Percentiles rank a stretch among this genome's conserved stretches.
Conservation (phyloP, 1,140 invertebrate genomes). For the Saccostrea echinata region DNA sequence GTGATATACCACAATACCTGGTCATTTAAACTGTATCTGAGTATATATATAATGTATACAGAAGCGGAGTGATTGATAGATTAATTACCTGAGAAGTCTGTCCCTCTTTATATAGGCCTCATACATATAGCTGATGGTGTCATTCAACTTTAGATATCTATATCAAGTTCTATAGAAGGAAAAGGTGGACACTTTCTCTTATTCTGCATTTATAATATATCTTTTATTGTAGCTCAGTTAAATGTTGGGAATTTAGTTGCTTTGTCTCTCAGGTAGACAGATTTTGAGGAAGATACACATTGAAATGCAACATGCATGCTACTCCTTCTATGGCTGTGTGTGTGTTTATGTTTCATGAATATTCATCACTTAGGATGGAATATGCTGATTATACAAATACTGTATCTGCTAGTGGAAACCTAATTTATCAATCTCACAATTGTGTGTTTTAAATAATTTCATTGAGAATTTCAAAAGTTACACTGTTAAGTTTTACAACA, state of each 20-base stretch:
- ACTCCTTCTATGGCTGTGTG: neutral
- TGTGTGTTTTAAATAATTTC: too few relatives aligned
- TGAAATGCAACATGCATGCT: neutral
- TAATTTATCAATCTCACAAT: too few relatives aligned
- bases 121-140: neutral
- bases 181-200: neutral
- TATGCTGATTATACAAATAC: neutral
- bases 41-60: neutral
- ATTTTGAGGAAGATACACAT: neutral
- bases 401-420: too few relatives aligned
- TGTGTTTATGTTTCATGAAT: neutral
- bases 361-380: neutral
- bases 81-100: conserved; percentile 15
- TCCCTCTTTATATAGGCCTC: neutral
- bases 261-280: neutral
- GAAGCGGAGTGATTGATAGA: conserved; percentile 22
- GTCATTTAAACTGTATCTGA: conserved; percentile 1
- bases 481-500: too few relatives aligned
- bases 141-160: neutral
- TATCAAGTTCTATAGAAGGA: neutral
- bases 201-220: neutral
- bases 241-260: too few relatives aligned
- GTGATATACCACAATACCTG: neutral
- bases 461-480: too few relatives aligned
- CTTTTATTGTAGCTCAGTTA: neutral